These are phyloP conservation scores for Clamator glandarius DNA, from an alignment of 2,797 vertebrate genomes.

Conservation along the genomic window DNA sequence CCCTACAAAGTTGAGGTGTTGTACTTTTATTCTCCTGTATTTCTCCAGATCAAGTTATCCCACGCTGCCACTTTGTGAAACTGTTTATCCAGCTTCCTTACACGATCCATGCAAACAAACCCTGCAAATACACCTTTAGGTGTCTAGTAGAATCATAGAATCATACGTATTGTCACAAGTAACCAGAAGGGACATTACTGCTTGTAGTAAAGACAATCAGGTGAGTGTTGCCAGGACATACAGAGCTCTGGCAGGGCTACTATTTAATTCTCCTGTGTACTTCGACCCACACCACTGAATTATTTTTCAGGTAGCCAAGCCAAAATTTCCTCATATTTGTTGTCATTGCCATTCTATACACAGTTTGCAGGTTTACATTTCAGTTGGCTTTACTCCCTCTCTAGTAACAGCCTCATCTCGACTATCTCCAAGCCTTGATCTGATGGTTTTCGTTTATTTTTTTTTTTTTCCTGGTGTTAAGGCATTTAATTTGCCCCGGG, in stretches of 20 bases:
- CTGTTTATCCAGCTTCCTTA: neutral
- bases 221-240: neutral
- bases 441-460: neutral
- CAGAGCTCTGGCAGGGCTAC: neutral
- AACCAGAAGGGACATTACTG: neutral
- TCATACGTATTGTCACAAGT: neutral
- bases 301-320: neutral
- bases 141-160: too few relatives aligned
- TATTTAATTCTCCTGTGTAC: neutral
- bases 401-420: neutral
- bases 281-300: neutral
- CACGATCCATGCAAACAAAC: neutral
- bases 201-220: neutral
- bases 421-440: conserved; percentile 6
- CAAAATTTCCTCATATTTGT: neutral
- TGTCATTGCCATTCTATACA: neutral
- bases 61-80: neutral
- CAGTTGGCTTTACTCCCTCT: neutral
- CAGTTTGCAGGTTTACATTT: conserved; percentile 4
- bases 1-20: neutral
- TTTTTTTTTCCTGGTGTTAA: neutral
- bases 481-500: conserved; percentile 53
- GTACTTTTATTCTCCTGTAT: neutral
- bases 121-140: neutral
- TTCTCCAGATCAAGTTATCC: neutral